phyloP scores from a whole-genome alignment of 2,113 vertebrate species.

The Lophotis ruficrista region DNA sequence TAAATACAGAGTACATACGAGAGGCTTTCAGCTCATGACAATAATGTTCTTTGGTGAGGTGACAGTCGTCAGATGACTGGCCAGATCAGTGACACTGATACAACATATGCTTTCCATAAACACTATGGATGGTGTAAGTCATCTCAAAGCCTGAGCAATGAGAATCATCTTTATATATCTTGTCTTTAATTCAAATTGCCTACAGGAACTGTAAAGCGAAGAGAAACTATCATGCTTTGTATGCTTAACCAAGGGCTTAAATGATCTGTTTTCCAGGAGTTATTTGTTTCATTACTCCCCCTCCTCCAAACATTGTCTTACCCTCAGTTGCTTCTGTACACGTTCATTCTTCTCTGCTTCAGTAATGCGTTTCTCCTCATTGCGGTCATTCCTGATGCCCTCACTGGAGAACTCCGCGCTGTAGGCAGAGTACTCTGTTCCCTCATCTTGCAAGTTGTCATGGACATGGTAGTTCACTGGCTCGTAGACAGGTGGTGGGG shows the following conservation, averaged over 20 bases:
- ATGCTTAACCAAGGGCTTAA: neutral
- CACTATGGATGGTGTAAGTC: neutral
- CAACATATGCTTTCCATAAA: neutral
- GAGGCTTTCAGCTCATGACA: neutral
- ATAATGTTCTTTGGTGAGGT: neutral
- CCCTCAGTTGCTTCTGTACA: slow-evolving; percentile 91
- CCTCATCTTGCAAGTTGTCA: slow-evolving; percentile 84
- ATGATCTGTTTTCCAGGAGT: neutral
- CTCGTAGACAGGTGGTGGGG: slow-evolving; percentile 83
- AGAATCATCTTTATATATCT: neutral
- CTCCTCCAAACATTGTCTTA: slow-evolving; percentile 56
- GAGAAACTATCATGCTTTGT: neutral
- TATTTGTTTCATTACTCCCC: neutral
- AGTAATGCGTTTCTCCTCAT: slow-evolving; percentile 88
- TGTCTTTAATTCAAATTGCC: neutral
- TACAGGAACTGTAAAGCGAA: neutral
- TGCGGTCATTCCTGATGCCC: slow-evolving; percentile 85
- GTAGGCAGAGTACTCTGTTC: slow-evolving; percentile 81
- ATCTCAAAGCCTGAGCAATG: neutral
- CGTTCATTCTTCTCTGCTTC: slow-evolving; percentile 95
- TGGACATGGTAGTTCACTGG: slow-evolving; percentile 77
- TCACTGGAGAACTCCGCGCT: slow-evolving; percentile 88
- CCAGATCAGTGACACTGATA: rapidly evolving
- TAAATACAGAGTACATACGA: neutral
- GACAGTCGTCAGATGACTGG: neutral